Evolutionary conservation across 2,797 vertebrate genomes (phyloP).

Genomic region (Avahi laniger): DNA sequence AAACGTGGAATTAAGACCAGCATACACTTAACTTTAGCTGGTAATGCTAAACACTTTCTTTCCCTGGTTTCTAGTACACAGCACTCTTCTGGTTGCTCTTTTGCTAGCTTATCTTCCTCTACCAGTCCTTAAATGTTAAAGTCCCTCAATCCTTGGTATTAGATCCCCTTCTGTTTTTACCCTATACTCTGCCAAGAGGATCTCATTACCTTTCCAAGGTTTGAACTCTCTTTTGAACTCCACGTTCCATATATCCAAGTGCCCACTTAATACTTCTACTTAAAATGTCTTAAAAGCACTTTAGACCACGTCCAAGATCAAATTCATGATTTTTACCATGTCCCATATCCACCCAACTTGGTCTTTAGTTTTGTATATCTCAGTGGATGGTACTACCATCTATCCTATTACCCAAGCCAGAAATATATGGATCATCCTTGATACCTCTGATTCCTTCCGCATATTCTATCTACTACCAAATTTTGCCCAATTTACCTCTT

Average conservation of each 20-base stretch:
- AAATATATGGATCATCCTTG: background rate
- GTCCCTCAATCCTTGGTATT: background rate
- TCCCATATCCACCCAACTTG: background rate
- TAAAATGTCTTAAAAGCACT: background rate
- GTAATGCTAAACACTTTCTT: background rate
- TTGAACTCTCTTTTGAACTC: background rate
- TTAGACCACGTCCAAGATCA: background rate
- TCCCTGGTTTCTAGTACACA: accelerated
- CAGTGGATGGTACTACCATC: background rate
- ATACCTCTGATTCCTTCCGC: background rate
- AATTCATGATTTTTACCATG: background rate
- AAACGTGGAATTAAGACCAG: too few relatives aligned
- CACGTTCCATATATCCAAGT: background rate
- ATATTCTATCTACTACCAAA: background rate
- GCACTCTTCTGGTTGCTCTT: background rate
- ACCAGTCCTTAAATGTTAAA: background rate
- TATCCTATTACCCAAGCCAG: background rate
- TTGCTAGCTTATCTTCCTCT: background rate
- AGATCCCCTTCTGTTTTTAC: background rate
- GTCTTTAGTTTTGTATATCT: constrained; percentile 26
- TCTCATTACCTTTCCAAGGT: constrained; percentile 16
- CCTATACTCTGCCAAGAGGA: background rate
- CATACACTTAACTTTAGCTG: background rate
- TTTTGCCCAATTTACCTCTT: background rate
- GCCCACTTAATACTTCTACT: background rate